Conservation (phyloP, 92 coral and sea anemone genomes). For the Blastomussa wellsi region DNA sequence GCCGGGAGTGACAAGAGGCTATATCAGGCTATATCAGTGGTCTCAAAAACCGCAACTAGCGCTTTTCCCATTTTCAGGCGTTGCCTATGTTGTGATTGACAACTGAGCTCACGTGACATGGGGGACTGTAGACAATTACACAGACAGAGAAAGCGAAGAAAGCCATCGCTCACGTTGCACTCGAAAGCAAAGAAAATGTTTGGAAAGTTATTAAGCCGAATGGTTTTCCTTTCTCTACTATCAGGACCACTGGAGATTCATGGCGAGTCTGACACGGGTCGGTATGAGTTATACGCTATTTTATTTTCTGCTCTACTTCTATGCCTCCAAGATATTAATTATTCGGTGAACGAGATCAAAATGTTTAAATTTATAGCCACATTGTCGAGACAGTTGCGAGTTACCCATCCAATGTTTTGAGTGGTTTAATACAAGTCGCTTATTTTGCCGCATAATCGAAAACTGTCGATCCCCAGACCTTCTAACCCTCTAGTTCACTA, state of each 20-base stretch:
- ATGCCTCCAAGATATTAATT: neutral
- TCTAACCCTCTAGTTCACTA: neutral
- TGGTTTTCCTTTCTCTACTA: neutral
- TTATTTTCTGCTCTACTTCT: neutral
- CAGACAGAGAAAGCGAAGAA: neutral
- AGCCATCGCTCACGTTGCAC: neutral
- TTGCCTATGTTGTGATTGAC: neutral
- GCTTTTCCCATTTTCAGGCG: too few species aligned
- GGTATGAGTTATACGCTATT: neutral
- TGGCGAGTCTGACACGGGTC: constrained; percentile 1
- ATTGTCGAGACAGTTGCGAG: neutral
- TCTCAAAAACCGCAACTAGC: too few species aligned
- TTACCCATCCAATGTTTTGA: too few species aligned
- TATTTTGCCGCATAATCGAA: neutral
- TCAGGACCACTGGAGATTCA: neutral
- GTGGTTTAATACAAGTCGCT: neutral
- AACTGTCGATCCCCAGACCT: neutral
- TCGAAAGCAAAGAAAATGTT: neutral
- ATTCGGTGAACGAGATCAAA: neutral
- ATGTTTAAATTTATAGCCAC: too few species aligned
- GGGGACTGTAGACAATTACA: neutral
- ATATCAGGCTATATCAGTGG: too few species aligned
- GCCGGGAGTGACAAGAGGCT: too few species aligned
- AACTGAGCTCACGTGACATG: neutral
- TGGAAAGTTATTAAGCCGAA: neutral